A percentile compares a stretch with the other conserved stretches of the same genome.
These are phyloP conservation scores for Crotalus tigris DNA, from an alignment of 2,113 vertebrate species.

Conservation along the genomic window DNA sequence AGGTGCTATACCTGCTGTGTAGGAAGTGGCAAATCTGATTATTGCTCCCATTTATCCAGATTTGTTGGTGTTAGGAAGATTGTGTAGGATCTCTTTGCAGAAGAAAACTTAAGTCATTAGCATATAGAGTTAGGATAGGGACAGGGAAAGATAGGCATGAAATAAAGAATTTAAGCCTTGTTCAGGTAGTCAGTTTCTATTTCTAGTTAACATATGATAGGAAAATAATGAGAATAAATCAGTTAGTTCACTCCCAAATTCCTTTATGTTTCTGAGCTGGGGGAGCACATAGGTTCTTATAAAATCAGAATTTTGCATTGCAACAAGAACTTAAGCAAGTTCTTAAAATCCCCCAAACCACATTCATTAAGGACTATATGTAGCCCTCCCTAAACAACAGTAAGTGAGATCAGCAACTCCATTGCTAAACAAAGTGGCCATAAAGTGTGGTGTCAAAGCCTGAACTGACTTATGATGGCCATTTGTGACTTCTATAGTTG, in stretches of 20 bases:
- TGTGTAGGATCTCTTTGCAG: neutral
- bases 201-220: neutral
- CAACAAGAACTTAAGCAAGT: neutral
- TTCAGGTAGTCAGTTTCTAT: neutral
- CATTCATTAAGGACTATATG: neutral
- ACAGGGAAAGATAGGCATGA: neutral
- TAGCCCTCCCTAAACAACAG: neutral
- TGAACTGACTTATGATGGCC: neutral
- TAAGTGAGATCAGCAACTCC: neutral
- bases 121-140: neutral
- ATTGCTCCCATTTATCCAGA: neutral
- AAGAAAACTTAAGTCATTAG: neutral
- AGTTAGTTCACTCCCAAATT: neutral
- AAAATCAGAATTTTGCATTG: neutral
- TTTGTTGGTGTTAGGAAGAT: neutral
- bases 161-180: neutral
- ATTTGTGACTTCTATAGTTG: neutral
- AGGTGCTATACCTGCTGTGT: neutral
- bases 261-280: neutral
- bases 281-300: neutral
- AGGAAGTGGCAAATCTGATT: neutral
- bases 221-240: neutral
- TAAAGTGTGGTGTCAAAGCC: neutral
- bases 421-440: neutral
- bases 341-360: neutral